A percentile compares a stretch with the other conserved stretches of the same genome.
Conservation (phyloP, 2,888 invertebrate genomes). For the Cantharis rustica region DNA sequence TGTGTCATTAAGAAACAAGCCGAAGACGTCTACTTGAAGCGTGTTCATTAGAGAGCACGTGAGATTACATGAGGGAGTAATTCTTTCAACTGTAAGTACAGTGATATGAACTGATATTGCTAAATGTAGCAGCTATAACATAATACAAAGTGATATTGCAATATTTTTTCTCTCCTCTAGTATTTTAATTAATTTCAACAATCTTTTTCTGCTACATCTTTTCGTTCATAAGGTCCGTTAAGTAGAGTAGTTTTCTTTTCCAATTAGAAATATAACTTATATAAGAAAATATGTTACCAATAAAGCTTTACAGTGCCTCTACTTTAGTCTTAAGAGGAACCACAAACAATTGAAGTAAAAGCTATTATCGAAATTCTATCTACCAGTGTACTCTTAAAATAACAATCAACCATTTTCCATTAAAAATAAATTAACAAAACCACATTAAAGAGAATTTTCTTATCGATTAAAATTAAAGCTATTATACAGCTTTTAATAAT, state of each 20-base stretch:
- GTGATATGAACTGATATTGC: neutral
- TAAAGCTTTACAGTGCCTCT: neutral
- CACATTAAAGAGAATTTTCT: neutral
- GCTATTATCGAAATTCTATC: neutral
- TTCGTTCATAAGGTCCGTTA: neutral
- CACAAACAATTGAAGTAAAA: neutral
- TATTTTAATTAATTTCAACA: neutral
- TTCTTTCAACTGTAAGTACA: slow-evolving; percentile 1
- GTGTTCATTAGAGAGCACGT: slow-evolving; percentile 1
- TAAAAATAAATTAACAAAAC: neutral
- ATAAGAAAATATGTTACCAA: neutral
- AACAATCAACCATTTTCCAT: neutral
- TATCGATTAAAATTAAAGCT: neutral
- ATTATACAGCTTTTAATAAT: neutral
- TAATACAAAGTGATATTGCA: neutral
- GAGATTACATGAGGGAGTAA: slow-evolving; percentile 1
- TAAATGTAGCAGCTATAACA: neutral
- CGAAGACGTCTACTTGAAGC: slow-evolving; percentile 1
- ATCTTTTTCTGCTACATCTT: neutral
- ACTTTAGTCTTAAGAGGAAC: neutral
- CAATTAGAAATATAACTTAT: neutral
- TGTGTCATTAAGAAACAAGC: slow-evolving; percentile 2
- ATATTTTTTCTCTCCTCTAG: neutral
- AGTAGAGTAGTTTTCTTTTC: neutral
- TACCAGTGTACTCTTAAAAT: neutral